Conservation (phyloP, 2,113 vertebrate species). For the Proterorhinus semilunaris region DNA sequence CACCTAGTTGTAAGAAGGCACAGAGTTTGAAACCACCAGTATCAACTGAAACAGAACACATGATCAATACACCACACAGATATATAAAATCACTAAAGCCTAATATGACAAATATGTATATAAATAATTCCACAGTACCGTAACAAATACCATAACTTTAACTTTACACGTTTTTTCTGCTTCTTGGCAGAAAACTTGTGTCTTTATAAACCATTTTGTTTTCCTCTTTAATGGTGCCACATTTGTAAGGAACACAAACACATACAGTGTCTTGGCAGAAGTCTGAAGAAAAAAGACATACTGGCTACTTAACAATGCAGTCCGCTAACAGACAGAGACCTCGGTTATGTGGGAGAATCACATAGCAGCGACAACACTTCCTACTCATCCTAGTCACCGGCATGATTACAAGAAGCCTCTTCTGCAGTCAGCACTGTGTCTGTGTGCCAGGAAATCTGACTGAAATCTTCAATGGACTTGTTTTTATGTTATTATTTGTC, state of each 20-base stretch:
- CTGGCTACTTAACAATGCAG: background rate
- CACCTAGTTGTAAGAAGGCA: too few relatives aligned
- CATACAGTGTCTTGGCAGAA: background rate
- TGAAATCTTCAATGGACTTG: background rate
- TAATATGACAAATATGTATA: too few relatives aligned
- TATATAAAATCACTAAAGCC: too few relatives aligned
- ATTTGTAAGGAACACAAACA: background rate
- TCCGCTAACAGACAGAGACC: background rate
- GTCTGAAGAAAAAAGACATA: background rate
- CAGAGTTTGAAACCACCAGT: too few relatives aligned
- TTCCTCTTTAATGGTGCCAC: background rate
- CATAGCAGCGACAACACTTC: background rate
- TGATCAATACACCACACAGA: too few relatives aligned
- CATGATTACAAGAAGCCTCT: background rate
- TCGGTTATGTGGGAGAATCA: slow-evolving; percentile 1
- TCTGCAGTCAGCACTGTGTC: background rate
- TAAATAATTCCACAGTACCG: too few relatives aligned
- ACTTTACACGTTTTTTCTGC: too few relatives aligned
- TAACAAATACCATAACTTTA: too few relatives aligned
- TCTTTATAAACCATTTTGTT: background rate
- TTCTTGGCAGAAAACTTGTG: background rate
- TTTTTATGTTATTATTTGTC: background rate
- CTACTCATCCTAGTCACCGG: background rate
- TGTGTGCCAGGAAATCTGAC: background rate
- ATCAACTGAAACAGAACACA: too few relatives aligned